Base-by-base conservation (phyloP, 2,113 vertebrate species). In the Rutilus rutilus region DNA sequence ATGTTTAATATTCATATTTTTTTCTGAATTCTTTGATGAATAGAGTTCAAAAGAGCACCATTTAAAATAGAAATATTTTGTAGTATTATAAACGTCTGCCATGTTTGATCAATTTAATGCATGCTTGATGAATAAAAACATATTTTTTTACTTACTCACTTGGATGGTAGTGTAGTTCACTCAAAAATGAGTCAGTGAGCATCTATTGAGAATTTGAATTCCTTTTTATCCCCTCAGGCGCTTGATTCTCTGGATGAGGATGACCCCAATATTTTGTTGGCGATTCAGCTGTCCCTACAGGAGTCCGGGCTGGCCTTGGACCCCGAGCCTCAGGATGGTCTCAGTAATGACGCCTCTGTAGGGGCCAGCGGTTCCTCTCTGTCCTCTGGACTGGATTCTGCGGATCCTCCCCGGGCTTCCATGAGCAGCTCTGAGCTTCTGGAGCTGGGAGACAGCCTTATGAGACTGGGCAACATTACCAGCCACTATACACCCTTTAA, bases 251-350 rank as follows among this genome's bases (percentile, higher is more conserved):
- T 99, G 91, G 98, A 99, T 89, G 98, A 99, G 84, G 98, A 99
- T 27, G 98, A 99, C 89, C 97, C 97, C 78, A 98, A 99, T 93
- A 98, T 99, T 87, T 94, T 99, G 45, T 94, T 99, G 86, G 97
- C 98, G 87, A 99, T 99, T 89, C 98, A 99, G 93, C 93, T 99
- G 85, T 99, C 98, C 11, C 93, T 99, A 86, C 98, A 99, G 92
- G 98, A 99, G 88, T 97, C 97, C 10, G 96, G 96, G 59, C 94
- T 98, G 90, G 91, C 94, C 21, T 91, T 95, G 19, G 83, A 94
- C 36, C 95, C 93, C 80, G 95, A 97, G 91, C 93, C 91, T 39
- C 95, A 95, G 87, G 97, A 97, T 74, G 92, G 95, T 59, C 94
- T 97, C 42, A 94, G 92, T 84, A 96, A 94, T 0, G 97, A 97